phyloP scores from a whole-genome alignment of 2,797 vertebrate genomes.

The Phoebastria nigripes region DNA sequence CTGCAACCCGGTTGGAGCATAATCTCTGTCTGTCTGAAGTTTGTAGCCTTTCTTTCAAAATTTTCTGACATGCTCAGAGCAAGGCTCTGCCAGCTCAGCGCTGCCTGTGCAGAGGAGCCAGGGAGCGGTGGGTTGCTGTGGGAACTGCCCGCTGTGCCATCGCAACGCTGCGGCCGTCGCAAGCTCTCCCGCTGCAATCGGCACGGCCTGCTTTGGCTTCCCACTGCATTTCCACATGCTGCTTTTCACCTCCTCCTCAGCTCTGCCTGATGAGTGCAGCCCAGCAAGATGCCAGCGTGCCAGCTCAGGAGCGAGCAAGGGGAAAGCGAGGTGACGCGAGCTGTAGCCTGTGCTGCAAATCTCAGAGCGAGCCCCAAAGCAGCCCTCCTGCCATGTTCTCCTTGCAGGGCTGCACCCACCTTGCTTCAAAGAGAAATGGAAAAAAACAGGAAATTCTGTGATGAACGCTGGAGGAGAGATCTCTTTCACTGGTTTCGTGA shows the following conservation, averaged over 20 bases:
- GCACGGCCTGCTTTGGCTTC: rapidly evolving
- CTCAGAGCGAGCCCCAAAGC: background rate
- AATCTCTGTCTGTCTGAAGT: background rate
- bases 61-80: background rate
- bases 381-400: background rate
- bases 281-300: background rate
- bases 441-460: background rate
- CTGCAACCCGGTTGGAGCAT: background rate
- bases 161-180: background rate
- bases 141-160: background rate
- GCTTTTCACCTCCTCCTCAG: background rate
- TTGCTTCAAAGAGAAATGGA: background rate
- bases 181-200: background rate
- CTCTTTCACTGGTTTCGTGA: background rate
- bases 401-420: background rate
- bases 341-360: background rate
- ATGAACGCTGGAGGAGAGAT: background rate
- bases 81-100: background rate
- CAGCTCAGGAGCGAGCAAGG: background rate
- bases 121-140: background rate
- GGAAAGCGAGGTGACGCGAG: background rate
- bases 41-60: background rate
- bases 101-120: background rate
- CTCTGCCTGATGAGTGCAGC: background rate
- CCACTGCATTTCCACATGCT: background rate